Conservation (phyloP, 2,113 vertebrate genomes). For the Callipepla californica region DNA sequence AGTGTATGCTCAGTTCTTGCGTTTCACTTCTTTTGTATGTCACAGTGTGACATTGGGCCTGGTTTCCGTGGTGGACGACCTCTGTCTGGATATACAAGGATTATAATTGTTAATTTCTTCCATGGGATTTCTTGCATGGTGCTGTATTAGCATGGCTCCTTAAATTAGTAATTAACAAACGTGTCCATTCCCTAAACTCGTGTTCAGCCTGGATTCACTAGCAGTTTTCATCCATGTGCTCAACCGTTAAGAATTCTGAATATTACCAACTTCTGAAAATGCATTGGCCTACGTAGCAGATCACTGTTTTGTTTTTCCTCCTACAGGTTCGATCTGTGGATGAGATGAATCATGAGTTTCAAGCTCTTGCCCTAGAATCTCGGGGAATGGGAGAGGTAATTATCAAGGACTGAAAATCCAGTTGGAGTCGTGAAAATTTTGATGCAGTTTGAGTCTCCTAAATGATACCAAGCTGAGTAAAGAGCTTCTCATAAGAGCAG, state of each 20-base stretch:
- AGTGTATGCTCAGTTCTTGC: neutral
- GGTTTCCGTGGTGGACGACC: neutral
- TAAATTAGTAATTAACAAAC: neutral
- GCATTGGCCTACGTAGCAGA: neutral
- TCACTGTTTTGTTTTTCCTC: neutral
- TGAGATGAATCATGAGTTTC: conserved; percentile 99
- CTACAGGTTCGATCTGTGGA: conserved; percentile 90
- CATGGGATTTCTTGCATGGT: neutral
- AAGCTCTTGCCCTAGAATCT: conserved; percentile 97
- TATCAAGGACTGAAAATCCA: conserved; percentile 28
- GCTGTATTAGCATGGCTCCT: neutral
- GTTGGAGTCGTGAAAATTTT: neutral
- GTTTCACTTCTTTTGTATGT: neutral
- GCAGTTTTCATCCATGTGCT: neutral
- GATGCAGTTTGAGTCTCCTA: neutral
- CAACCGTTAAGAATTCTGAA: neutral
- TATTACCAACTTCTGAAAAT: neutral
- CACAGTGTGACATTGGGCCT: neutral
- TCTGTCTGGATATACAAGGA: neutral
- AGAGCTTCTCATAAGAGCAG: neutral
- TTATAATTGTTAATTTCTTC: neutral
- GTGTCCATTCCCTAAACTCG: neutral
- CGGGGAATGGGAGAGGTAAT: conserved; percentile 98
- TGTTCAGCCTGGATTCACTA: neutral
- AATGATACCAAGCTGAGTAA: neutral